Conservation (phyloP, 2,888 invertebrate species). For the Diadegma fenestrale region DNA sequence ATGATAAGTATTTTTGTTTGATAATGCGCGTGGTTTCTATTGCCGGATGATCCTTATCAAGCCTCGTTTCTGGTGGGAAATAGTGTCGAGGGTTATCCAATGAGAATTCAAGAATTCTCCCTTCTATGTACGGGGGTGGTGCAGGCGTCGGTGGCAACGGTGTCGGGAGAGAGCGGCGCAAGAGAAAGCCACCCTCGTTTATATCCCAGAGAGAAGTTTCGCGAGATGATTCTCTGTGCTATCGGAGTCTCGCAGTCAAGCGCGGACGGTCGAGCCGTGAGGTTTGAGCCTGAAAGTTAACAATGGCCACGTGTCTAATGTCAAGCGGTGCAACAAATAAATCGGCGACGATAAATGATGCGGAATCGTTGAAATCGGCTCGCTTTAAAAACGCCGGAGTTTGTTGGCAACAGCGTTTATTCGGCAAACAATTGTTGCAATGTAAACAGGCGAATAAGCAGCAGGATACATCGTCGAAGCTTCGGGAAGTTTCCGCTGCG, state of each 20-base stretch:
- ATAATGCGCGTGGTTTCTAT: constrained; percentile 23
- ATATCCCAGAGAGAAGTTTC: constrained; percentile 30
- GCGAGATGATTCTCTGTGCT: constrained; percentile 51
- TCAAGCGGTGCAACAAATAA: constrained; percentile 62
- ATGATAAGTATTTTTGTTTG: constrained; percentile 4
- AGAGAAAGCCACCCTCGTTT: constrained; percentile 54
- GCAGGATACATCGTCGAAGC: constrained; percentile 65
- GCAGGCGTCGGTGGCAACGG: constrained; percentile 17
- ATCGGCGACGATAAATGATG: background rate
- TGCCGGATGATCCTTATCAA: constrained; percentile 19
- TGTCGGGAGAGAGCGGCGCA: background rate
- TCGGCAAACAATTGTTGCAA: constrained; percentile 81
- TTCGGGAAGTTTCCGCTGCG: constrained; percentile 69
- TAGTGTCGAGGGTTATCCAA: constrained; percentile 34
- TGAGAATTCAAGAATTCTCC: constrained; percentile 57
- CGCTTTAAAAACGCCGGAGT: constrained; percentile 47
- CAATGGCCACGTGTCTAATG: constrained; percentile 71
- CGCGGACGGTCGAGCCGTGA: constrained; percentile 73
- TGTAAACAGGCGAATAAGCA: constrained; percentile 76
- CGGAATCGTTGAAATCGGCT: constrained; percentile 50
- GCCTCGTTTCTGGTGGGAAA: background rate
- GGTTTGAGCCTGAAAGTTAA: constrained; percentile 42
- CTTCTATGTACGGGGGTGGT: constrained; percentile 27
- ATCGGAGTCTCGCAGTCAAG: constrained; percentile 72
- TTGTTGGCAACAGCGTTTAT: constrained; percentile 82